A percentile compares a stretch with the other conserved stretches of the same genome.
Evolutionary conservation across 2,888 invertebrate genomes (phyloP).

Genomic region (Micoletzkya japonica): DNA sequence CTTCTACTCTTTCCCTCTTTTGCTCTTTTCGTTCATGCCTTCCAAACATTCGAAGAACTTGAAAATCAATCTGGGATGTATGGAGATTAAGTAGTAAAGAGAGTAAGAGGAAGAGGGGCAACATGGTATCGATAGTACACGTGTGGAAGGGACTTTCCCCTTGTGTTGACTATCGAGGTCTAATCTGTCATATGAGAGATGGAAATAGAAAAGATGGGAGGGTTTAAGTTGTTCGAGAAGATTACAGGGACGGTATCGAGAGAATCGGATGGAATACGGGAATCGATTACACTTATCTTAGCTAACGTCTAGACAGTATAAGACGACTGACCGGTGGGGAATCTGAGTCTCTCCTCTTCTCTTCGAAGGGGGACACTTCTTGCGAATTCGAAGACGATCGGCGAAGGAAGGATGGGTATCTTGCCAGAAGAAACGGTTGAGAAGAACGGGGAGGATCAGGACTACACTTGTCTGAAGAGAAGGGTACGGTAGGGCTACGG

Average conservation of each 20-base stretch:
- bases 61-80: too few species aligned
- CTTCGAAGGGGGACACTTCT: constrained; percentile 58
- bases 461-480: constrained; percentile 49
- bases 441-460: constrained; percentile 59
- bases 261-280: not conserved
- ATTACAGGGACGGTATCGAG: not conserved
- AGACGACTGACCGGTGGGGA: too few species aligned
- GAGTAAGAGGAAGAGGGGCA: not conserved
- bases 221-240: not conserved
- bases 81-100: not conserved
- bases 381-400: constrained; percentile 85
- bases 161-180: constrained; percentile 11
- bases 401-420: constrained; percentile 88
- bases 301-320: too few species aligned
- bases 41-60: too few species aligned
- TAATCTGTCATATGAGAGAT: too few species aligned
- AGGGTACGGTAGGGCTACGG: not conserved
- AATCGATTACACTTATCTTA: not conserved
- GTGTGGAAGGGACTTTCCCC: not conserved
- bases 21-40: too few species aligned
- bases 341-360: not conserved
- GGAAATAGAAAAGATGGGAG: not conserved
- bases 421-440: constrained; percentile 88
- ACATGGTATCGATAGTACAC: not conserved
- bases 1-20: constrained; percentile 3